phyloP scores from a whole-genome alignment of 1,140 invertebrate species.

The Drosophila kepulauana region DNA sequence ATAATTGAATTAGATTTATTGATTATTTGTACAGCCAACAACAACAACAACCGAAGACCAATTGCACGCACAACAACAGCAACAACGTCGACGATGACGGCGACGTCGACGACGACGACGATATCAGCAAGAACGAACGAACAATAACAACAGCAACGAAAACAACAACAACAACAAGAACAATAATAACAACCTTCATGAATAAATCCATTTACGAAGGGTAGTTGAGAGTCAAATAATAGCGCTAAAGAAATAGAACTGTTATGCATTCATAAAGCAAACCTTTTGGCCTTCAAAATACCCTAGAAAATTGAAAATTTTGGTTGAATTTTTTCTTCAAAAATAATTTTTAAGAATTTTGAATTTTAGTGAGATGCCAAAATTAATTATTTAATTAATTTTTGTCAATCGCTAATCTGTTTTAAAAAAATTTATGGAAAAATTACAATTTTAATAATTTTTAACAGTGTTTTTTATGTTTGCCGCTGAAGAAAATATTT shows the following conservation, averaged over 20 bases:
- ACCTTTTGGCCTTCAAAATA: constrained; percentile 10
- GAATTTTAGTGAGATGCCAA: too few relatives aligned
- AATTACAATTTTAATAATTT: too few relatives aligned
- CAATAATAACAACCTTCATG: constrained; percentile 36
- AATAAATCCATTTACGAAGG: constrained; percentile 57
- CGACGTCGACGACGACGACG: constrained; percentile 14
- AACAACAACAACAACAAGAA: constrained; percentile 24
- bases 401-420: too few relatives aligned
- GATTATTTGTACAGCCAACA: constrained; percentile 77
- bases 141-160: constrained; percentile 21
- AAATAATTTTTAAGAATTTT: too few relatives aligned
- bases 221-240: constrained; percentile 55
- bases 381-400: too few relatives aligned
- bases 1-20: constrained; percentile 84
- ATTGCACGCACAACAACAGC: constrained; percentile 30
- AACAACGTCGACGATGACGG: constrained; percentile 4
- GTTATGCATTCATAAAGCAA: not conserved
- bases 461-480: too few relatives aligned
- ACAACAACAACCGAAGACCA: constrained; percentile 35
- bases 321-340: too few relatives aligned
- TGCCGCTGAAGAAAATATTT: too few relatives aligned
- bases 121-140: constrained; percentile 20
- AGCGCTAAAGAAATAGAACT: constrained; percentile 39
- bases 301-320: not conserved
- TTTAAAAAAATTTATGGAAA: too few relatives aligned